Base-by-base conservation (phyloP, 2,113 vertebrate species). In the Phycodurus eques region DNA sequence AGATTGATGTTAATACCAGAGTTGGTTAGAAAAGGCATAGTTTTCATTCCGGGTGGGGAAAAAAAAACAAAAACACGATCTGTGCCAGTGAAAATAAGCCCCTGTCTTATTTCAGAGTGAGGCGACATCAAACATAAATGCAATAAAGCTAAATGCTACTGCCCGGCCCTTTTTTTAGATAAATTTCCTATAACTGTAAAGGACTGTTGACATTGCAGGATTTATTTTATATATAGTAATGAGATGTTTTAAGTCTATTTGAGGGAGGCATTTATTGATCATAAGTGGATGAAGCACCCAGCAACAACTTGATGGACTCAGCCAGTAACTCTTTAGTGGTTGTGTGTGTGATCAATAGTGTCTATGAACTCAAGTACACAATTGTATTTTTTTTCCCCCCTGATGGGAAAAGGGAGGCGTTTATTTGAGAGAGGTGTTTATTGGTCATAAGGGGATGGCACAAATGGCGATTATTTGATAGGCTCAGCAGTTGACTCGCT, bases 1-100 rank as follows among this genome's bases (percentile, higher is more conserved):
- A 84, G 85, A 89, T 81, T 87, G 86, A 88, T 88, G 85, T 78
- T 88, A 87, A 92, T 85, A 87, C 81, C 88, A 88, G 86, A 86
- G 86, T 85, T 88, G 88, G 88, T 91, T 85, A 85, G 77, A 67
- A 71, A 82, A 70, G 74, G 88, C 82, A 88, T 90, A 87, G 67
- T 86, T 89, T 82, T 85, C 80, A 84, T 86, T 87, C 80, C 33
- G 83, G 31, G 33, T 35, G 59, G 35, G 35, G 35, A 87, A 83
- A 74, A 89, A 84, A 87, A 82, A 77, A 59, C 22, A 31, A 86
- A 85, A 89, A 91, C 89, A 85, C 71, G 62, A 84, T 82, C 80
- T 67, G 74, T 27, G 85, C 87, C 86, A 84, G 71, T 72, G 72
- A 77, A 84, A 82, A 74, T 74, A 44, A 64, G 62, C 20, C n/a